Conservation (phyloP, 1,140 invertebrate species). For the Eueides isabella region DNA sequence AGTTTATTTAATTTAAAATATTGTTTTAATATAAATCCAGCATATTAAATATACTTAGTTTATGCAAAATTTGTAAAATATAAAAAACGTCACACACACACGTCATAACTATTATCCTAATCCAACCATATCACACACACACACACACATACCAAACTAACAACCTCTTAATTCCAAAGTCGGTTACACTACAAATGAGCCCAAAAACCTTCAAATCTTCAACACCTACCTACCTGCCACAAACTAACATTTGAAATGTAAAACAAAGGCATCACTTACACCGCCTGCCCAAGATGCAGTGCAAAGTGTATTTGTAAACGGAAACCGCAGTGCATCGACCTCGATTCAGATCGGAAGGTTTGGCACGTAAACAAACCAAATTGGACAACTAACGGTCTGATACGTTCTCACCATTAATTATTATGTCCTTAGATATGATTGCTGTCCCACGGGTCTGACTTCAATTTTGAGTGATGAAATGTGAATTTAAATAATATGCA, state of each 20-base stretch:
- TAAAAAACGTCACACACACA: no score
- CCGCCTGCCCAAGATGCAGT: slow-evolving; percentile 7
- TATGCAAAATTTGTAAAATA: no score
- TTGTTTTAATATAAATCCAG: no score
- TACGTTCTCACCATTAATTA: slow-evolving; percentile 15
- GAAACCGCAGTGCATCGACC: slow-evolving; percentile 28
- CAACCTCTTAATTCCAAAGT: no score
- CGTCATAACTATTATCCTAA: no score
- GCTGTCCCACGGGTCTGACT: not conserved
- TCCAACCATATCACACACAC: no score
- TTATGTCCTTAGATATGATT: slow-evolving; percentile 7
- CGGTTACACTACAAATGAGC: not conserved
- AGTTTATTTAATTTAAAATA: no score
- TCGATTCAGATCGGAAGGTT: slow-evolving; percentile 20
- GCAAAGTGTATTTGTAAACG: slow-evolving; percentile 34
- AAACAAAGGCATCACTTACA: slow-evolving; percentile 26
- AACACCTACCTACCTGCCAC: not conserved
- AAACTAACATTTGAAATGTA: not conserved
- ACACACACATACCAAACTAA: no score
- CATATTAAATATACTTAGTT: no score
- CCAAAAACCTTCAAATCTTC: not conserved
- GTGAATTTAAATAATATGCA: no score
- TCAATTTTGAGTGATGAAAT: not conserved
- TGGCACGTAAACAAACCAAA: slow-evolving; percentile 30
- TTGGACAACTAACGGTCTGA: slow-evolving; percentile 20